phyloP scores from a whole-genome alignment of 2,888 invertebrate species.

The Lochmaea capreae region DNA sequence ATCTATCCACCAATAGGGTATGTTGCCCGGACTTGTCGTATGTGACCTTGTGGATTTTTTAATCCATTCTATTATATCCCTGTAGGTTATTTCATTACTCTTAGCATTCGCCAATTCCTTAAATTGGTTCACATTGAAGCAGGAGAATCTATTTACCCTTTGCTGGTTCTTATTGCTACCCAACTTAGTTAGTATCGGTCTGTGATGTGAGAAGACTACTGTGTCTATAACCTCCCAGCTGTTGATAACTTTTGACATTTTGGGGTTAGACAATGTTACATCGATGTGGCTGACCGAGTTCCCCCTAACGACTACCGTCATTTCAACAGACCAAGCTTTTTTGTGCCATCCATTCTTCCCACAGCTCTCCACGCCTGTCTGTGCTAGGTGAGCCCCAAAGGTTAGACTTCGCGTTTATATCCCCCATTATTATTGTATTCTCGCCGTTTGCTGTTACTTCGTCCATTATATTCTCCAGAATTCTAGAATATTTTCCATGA shows the following conservation, averaged over 20 bases:
- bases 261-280: neutral
- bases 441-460: no score
- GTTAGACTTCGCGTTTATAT: no score
- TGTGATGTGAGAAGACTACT: neutral
- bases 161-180: neutral
- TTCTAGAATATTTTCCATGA: no score
- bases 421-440: no score
- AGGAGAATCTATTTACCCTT: no score
- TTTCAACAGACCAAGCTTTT: neutral
- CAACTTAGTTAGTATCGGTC: neutral
- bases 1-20: neutral
- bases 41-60: no score
- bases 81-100: neutral
- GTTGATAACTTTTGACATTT: neutral
- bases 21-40: neutral
- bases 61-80: neutral
- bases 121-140: constrained; percentile 1
- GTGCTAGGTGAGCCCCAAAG: neutral
- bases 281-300: neutral
- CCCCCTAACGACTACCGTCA: neutral
- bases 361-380: neutral
- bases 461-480: no score
- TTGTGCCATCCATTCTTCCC: neutral
- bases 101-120: neutral
- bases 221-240: neutral